A percentile compares a stretch with the other conserved stretches of the same genome.
Conservation (phyloP, 1,140 invertebrate genomes). For the Papilio aristodemus region DNA sequence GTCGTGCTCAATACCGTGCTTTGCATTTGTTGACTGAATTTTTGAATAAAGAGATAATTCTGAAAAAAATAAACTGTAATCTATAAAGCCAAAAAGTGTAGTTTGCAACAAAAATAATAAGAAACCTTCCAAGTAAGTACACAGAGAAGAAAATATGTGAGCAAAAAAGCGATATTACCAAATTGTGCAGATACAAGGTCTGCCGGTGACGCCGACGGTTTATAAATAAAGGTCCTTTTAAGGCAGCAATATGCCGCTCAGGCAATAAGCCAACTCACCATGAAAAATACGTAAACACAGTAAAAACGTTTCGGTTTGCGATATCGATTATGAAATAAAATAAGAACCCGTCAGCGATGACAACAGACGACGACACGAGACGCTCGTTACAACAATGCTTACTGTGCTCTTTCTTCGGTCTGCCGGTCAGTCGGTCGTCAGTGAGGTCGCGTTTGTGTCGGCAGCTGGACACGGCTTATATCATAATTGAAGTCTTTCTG, state of each 20-base stretch:
- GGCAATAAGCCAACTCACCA: not conserved
- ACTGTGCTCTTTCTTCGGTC: no score
- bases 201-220: not conserved
- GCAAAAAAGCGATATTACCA: not conserved
- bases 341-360: not conserved
- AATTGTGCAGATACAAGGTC: not conserved
- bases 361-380: no score
- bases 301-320: not conserved
- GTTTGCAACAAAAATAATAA: not conserved
- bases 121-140: not conserved
- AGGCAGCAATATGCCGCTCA: not conserved
- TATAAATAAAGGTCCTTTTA: slow-evolving; percentile 16
- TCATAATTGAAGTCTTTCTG: no score
- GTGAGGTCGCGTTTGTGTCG: no score
- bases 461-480: no score
- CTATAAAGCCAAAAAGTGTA: not conserved
- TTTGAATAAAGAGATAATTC: no score
- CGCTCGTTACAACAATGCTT: no score
- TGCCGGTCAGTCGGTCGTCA: no score
- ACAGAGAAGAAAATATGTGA: not conserved
- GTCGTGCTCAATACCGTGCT: no score
- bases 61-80: not conserved
- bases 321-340: not conserved
- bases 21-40: no score
- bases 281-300: not conserved